phyloP scores from a whole-genome alignment of 2,797 vertebrate species.

The Pseudomugil tenellus region DNA sequence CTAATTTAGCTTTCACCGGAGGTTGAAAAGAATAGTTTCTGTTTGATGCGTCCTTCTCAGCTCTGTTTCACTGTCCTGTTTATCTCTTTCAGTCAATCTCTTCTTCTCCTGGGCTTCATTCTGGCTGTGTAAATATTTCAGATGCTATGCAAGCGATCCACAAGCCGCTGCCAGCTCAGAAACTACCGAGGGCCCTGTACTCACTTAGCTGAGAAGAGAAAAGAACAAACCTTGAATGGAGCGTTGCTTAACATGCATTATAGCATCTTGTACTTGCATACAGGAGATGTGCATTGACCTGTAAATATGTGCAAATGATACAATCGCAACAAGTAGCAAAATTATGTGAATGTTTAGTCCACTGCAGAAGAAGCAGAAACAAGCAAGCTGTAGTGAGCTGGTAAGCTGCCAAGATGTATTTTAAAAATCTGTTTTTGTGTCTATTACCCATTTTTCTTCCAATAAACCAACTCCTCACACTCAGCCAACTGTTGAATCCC shows the following conservation, averaged over 20 bases:
- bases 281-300: not conserved
- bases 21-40: slow-evolving; percentile 25
- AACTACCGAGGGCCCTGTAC: slow-evolving; percentile 12
- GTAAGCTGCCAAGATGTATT: not conserved
- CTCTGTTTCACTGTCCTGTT: slow-evolving; percentile 31
- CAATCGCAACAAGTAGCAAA: not conserved
- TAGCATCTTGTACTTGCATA: not conserved
- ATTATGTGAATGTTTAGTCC: not conserved
- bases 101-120: slow-evolving; percentile 38
- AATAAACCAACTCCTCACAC: not conserved
- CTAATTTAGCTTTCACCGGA: slow-evolving; percentile 41
- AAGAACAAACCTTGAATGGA: slow-evolving; percentile 17
- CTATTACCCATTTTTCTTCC: not conserved
- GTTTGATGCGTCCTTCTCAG: slow-evolving; percentile 14
- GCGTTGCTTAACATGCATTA: not conserved
- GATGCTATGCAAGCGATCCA: slow-evolving; percentile 25
- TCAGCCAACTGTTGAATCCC: not conserved
- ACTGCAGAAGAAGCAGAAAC: not conserved
- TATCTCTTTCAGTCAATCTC: slow-evolving; percentile 37
- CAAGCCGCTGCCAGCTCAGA: slow-evolving; percentile 8
- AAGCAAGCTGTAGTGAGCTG: not conserved
- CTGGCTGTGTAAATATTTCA: slow-evolving; percentile 51
- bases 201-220: slow-evolving; percentile 5
- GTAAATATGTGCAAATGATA: not conserved
- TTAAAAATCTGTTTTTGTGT: not conserved